Evolutionary conservation across 1,140 invertebrate species (phyloP).

Genomic region (Apocrypta bakeri): DNA sequence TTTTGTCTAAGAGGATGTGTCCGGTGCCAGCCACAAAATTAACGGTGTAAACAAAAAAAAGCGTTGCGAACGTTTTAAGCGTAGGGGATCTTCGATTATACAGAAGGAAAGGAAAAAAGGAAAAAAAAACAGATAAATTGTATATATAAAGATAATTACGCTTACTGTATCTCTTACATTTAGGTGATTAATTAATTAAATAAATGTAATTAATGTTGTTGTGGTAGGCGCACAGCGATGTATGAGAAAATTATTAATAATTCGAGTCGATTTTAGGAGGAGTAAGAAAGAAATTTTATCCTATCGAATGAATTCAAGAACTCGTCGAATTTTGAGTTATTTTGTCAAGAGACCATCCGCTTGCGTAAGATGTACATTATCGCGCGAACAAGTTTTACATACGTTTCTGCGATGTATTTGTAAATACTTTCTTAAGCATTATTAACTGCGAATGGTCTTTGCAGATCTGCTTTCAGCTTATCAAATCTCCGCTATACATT

Average conservation of each 20-base stretch:
- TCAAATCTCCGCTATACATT: constrained; percentile 12
- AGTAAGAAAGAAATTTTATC: constrained; percentile 74
- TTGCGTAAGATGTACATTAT: constrained; percentile 45
- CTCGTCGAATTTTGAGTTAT: constrained; percentile 45
- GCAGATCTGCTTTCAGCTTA: constrained; percentile 13
- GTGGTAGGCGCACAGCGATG: constrained; percentile 74
- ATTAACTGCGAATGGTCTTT: constrained; percentile 39
- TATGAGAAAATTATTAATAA: constrained; percentile 73
- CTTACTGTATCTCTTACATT: constrained; percentile 75
- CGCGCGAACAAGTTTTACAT: constrained; percentile 32
- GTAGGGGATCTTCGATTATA: constrained; percentile 64
- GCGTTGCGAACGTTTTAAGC: constrained; percentile 64
- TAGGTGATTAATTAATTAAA: constrained; percentile 74
- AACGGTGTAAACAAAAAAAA: constrained; percentile 55
- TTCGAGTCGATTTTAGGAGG: constrained; percentile 71
- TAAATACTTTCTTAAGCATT: constrained; percentile 47
- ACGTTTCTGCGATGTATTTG: constrained; percentile 39
- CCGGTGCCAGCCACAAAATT: constrained; percentile 63
- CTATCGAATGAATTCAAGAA: constrained; percentile 53
- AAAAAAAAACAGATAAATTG: constrained; percentile 69
- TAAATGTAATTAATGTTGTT: constrained; percentile 75
- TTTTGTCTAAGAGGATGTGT: constrained; percentile 51
- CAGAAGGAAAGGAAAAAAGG: constrained; percentile 58
- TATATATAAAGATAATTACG: constrained; percentile 75
- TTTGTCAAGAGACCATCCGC: constrained; percentile 27